Evolutionary conservation across 2,113 vertebrate genomes (phyloP).

Genomic region (Paraplagusia blochii): DNA sequence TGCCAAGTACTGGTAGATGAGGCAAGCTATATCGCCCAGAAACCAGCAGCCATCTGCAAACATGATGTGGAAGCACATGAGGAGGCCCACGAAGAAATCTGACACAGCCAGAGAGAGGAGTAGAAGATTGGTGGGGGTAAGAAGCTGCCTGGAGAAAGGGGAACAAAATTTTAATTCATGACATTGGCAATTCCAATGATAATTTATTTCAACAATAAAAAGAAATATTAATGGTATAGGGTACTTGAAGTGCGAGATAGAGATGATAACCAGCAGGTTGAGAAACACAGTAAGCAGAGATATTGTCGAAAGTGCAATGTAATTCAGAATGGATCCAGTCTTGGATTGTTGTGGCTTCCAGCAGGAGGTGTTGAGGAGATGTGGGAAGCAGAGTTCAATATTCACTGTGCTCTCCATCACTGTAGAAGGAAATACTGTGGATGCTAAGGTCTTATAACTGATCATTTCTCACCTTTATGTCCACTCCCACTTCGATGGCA

Average conservation of each 20-base stretch:
- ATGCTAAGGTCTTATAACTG: neutral
- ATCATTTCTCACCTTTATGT: neutral
- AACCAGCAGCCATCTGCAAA: slow-evolving; percentile 23
- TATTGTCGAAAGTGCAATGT: neutral
- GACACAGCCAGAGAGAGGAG: slow-evolving; percentile 45
- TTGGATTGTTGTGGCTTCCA: neutral
- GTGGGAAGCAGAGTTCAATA: slow-evolving; percentile 35
- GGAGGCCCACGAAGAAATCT: slow-evolving; percentile 16
- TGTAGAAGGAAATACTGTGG: neutral
- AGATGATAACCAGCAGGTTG: slow-evolving; percentile 41
- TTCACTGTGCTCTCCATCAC: neutral
- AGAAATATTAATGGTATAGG: no score
- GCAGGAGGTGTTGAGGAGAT: slow-evolving; percentile 35
- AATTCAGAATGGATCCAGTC: neutral
- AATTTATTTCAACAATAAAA: no score
- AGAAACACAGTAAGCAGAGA: slow-evolving; percentile 20
- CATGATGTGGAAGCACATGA: slow-evolving; percentile 5
- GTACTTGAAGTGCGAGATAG: slow-evolving; percentile 32
- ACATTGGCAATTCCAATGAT: no score
- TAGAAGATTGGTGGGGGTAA: slow-evolving; percentile 64
- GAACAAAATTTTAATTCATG: no score
- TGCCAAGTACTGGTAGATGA: neutral
- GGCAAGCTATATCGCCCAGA: neutral
- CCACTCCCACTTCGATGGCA: no score
- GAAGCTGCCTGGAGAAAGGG: slow-evolving; percentile 54